Evolutionary conservation across 2,888 invertebrate species (phyloP).

Genomic region (Penaeus monodon): DNA sequence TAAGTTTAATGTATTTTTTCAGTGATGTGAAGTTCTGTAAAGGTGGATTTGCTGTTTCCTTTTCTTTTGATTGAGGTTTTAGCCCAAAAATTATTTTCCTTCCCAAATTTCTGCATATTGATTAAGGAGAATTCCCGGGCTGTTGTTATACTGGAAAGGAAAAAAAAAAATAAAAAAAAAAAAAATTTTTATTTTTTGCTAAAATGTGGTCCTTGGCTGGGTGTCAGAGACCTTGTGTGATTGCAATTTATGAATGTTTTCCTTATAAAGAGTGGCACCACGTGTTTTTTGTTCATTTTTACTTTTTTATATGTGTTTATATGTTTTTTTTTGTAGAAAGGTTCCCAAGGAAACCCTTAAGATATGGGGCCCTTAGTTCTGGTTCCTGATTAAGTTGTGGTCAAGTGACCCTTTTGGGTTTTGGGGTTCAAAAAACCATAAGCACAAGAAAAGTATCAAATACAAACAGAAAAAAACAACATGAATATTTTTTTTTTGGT

Average conservation of each 20-base stretch:
- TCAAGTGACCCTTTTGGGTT: too few species aligned
- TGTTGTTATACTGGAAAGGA: slow-evolving; percentile 18
- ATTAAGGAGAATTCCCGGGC: slow-evolving; percentile 38
- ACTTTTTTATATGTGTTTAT: slow-evolving; percentile 35
- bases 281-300: slow-evolving; percentile 38
- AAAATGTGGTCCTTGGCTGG: not conserved
- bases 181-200: not conserved
- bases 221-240: slow-evolving; percentile 17
- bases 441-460: too few species aligned
- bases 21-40: slow-evolving; percentile 24
- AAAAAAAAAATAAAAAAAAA: not conserved
- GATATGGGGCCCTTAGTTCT: too few species aligned
- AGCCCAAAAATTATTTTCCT: slow-evolving; percentile 25
- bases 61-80: slow-evolving; percentile 41
- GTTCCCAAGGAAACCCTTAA: slow-evolving; percentile 1
- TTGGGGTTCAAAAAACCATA: too few species aligned
- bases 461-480: too few species aligned
- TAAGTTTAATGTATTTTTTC: slow-evolving; percentile 26
- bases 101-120: slow-evolving; percentile 24
- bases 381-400: too few species aligned
- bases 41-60: slow-evolving; percentile 43
- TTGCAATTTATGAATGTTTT: slow-evolving; percentile 7
- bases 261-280: slow-evolving; percentile 30
- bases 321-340: slow-evolving; percentile 20
- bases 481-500: too few species aligned